These are phyloP conservation scores for Agriopis leucophaearia DNA, from an alignment of 2,888 invertebrate genomes.

Conservation along the genomic window DNA sequence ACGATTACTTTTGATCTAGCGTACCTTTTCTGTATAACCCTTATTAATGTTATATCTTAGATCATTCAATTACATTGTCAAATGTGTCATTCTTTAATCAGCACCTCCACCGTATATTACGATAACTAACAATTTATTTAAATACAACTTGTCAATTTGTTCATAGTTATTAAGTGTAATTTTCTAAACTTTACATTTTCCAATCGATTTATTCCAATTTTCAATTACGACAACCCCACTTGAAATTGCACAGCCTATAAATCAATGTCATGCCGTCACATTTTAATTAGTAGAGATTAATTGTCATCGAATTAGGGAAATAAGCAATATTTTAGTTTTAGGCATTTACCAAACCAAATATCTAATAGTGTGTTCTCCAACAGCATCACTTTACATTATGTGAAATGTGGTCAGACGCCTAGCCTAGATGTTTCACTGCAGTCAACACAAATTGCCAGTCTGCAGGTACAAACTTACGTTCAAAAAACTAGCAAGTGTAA, in stretches of 20 bases:
- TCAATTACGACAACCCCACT: slow-evolving; percentile 53
- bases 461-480: too few relatives aligned
- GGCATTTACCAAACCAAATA: too few relatives aligned
- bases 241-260: slow-evolving; percentile 61
- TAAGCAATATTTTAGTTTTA: too few relatives aligned
- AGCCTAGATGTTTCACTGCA: too few relatives aligned
- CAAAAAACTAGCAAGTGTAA: too few relatives aligned
- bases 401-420: too few relatives aligned
- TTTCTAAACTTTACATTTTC: slow-evolving; percentile 35
- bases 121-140: slow-evolving; percentile 41
- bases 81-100: slow-evolving; percentile 25
- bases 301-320: too few relatives aligned
- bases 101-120: slow-evolving; percentile 24
- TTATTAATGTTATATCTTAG: background rate
- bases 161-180: slow-evolving; percentile 23
- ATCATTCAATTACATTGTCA: slow-evolving; percentile 33
- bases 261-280: slow-evolving; percentile 62
- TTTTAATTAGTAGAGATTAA: slow-evolving; percentile 56
- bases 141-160: slow-evolving; percentile 39
- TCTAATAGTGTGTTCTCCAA: too few relatives aligned
- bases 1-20: background rate
- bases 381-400: too few relatives aligned
- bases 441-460: too few relatives aligned
- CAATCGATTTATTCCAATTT: slow-evolving; percentile 49
- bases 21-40: background rate